Percentiles rank a stretch among this genome's conserved stretches.
These are phyloP conservation scores for Caenorhabditis latens DNA, from an alignment of 1,140 invertebrate species.

Conservation along the genomic window DNA sequence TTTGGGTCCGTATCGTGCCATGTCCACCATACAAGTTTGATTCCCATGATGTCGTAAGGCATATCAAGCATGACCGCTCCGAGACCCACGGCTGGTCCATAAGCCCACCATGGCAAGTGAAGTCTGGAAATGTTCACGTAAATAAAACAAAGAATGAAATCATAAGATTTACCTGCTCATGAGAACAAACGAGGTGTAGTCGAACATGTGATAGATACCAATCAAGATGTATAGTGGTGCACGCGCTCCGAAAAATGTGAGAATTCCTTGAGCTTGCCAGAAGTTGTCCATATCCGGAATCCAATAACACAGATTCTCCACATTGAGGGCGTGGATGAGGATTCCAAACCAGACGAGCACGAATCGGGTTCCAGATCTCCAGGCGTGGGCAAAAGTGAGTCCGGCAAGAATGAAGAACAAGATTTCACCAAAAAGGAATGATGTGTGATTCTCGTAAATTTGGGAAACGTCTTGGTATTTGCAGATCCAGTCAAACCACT, in stretches of 20 bases:
- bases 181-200: slow-evolving; percentile 75
- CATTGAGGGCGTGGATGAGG: slow-evolving; percentile 73
- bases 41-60: slow-evolving; percentile 86
- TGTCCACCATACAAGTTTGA: slow-evolving; percentile 87
- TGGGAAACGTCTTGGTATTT: slow-evolving; percentile 77
- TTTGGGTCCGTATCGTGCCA: slow-evolving; percentile 90
- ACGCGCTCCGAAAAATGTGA: slow-evolving; percentile 75
- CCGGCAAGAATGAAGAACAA: slow-evolving; percentile 76
- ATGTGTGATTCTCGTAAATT: slow-evolving; percentile 78
- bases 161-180: slow-evolving; percentile 69
- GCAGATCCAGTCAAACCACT: slow-evolving; percentile 79
- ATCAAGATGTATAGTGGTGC: slow-evolving; percentile 75
- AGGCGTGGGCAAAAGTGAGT: slow-evolving; percentile 78
- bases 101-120: slow-evolving; percentile 74
- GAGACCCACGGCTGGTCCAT: slow-evolving; percentile 82
- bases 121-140: slow-evolving; percentile 68
- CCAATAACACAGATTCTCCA: slow-evolving; percentile 73
- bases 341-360: slow-evolving; percentile 76
- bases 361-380: slow-evolving; percentile 71
- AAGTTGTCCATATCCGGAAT: slow-evolving; percentile 76
- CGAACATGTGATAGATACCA: slow-evolving; percentile 76
- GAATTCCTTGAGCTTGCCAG: slow-evolving; percentile 76
- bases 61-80: slow-evolving; percentile 84
- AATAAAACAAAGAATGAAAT: not conserved
- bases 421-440: slow-evolving; percentile 78